Percentiles rank a stretch among this genome's conserved stretches.
Evolutionary conservation across 1,140 invertebrate genomes (phyloP).

Genomic region (Drosophila orena): DNA sequence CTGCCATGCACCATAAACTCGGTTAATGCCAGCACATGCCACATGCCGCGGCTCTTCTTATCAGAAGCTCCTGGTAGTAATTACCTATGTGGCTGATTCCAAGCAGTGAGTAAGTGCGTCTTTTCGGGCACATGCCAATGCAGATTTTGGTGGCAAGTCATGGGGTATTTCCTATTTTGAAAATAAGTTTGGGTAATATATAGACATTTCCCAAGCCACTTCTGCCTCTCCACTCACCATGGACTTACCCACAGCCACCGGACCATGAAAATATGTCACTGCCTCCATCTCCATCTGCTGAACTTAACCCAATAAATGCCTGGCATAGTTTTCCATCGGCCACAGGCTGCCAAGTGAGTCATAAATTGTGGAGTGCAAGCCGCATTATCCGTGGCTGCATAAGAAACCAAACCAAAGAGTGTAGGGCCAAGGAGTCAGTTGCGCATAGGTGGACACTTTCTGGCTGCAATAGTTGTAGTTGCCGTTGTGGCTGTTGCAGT

Average conservation of each 20-base stretch:
- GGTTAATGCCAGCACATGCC: constrained; percentile 40
- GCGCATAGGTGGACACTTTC: constrained; percentile 70
- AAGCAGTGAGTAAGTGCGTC: background rate
- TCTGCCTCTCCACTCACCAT: background rate
- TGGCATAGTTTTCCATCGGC: constrained; percentile 47
- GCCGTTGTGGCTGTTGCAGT: constrained; percentile 1
- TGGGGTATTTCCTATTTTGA: no score
- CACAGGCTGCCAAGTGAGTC: constrained; percentile 60
- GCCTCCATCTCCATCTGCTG: constrained; percentile 44
- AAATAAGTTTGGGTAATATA: no score
- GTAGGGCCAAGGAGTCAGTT: constrained; percentile 30
- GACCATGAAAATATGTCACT: constrained; percentile 34
- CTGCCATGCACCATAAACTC: constrained; percentile 52
- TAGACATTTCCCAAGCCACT: no score
- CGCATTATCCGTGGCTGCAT: constrained; percentile 63
- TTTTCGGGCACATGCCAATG: constrained; percentile 26
- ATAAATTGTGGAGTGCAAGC: constrained; percentile 76
- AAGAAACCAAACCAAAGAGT: constrained; percentile 11
- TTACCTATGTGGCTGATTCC: constrained; percentile 13
- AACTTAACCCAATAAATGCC: constrained; percentile 77
- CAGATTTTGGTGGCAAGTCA: no score
- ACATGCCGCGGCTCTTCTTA: constrained; percentile 30
- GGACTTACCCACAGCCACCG: constrained; percentile 39
- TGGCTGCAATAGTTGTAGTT: constrained; percentile 16
- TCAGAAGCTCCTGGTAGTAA: constrained; percentile 24